phyloP scores from a whole-genome alignment of 2,797 vertebrate species.

The Phylloscopus collybita region DNA sequence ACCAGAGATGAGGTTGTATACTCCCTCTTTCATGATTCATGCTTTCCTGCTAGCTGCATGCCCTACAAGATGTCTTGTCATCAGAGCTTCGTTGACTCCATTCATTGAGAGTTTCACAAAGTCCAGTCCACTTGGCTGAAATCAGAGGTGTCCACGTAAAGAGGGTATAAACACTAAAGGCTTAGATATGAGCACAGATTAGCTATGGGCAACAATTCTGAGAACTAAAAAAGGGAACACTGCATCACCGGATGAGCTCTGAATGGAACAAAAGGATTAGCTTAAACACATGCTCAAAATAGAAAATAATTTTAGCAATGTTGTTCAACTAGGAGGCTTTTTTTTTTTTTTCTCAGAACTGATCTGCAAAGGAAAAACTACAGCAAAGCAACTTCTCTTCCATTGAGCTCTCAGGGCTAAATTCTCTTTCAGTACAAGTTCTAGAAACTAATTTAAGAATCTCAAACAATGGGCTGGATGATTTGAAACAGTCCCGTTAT shows the following conservation, averaged over 20 bases:
- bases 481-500: neutral
- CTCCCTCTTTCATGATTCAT: neutral
- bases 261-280: conserved; percentile 69
- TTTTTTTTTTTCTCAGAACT: conserved; percentile 6
- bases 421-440: neutral
- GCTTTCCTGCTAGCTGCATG: neutral
- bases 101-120: neutral
- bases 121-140: neutral
- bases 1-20: neutral
- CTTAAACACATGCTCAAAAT: conserved; percentile 60
- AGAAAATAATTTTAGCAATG: conserved; percentile 69
- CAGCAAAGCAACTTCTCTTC: conserved; percentile 33
- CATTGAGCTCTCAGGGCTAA: neutral
- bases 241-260: conserved; percentile 61
- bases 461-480: conserved; percentile 1
- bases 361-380: conserved; percentile 40
- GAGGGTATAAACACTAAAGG: neutral
- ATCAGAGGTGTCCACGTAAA: neutral
- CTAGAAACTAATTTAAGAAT: conserved; percentile 44
- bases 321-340: conserved; percentile 16
- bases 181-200: conserved; percentile 13
- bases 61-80: neutral
- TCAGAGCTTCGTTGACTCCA: neutral
- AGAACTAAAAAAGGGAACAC: conserved; percentile 60
- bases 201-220: conserved; percentile 45